phyloP scores from a whole-genome alignment of 2,797 vertebrate genomes.

The Danio kyathit region DNA sequence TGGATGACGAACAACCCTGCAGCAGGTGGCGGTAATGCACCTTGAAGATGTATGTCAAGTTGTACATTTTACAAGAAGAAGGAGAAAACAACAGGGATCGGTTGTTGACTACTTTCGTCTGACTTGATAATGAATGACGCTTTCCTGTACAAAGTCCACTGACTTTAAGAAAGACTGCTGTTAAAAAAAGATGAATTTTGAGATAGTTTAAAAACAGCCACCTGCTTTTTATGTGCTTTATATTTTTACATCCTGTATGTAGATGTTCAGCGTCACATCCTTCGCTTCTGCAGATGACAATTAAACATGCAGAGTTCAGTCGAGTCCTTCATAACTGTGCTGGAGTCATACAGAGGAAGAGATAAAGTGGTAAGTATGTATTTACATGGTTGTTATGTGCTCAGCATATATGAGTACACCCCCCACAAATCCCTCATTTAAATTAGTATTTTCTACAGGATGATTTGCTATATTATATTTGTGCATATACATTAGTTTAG shows the following conservation, averaged over 20 bases:
- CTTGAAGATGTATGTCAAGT: no score
- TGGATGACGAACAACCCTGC: neutral
- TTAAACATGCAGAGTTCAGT: slow-evolving; percentile 63
- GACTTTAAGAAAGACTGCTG: neutral
- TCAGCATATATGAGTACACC: no score
- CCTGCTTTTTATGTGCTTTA: neutral
- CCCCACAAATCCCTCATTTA: no score
- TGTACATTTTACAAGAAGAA: no score
- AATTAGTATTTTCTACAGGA: no score
- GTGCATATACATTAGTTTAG: no score
- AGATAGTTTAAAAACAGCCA: neutral
- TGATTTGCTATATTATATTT: no score
- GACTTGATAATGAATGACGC: neutral
- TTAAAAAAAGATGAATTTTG: neutral
- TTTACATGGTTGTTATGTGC: neutral
- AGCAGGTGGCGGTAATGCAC: no score
- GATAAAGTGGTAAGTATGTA: slow-evolving; percentile 86
- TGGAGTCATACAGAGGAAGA: slow-evolving; percentile 91
- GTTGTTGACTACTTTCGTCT: slow-evolving; percentile 63
- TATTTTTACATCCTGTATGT: neutral
- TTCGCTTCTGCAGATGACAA: neutral
- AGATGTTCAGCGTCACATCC: neutral
- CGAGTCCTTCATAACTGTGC: slow-evolving; percentile 73
- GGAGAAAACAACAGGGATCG: slow-evolving; percentile 20
- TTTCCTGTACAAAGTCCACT: slow-evolving; percentile 74